phyloP scores from a whole-genome alignment of 2,113 vertebrate species.

The Callithrix jacchus region DNA sequence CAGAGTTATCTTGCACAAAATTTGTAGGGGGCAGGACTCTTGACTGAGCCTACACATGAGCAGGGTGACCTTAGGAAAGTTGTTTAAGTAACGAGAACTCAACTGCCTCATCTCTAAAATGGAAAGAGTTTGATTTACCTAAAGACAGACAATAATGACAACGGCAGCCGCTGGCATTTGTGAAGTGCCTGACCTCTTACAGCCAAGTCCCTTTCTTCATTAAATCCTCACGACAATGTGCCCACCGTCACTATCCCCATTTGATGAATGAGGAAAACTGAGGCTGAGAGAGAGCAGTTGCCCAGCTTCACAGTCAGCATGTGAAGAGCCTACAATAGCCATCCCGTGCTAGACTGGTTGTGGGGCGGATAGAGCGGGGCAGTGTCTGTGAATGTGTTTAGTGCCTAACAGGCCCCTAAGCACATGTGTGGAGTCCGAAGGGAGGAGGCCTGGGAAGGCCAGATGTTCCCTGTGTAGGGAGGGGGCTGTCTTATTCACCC shows the following conservation, averaged over 20 bases:
- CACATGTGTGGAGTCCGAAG: neutral
- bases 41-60: neutral
- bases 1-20: neutral
- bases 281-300: neutral
- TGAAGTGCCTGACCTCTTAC: neutral
- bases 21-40: rapidly evolving
- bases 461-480: neutral
- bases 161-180: neutral
- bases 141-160: neutral
- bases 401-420: rapidly evolving
- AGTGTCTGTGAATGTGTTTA: neutral
- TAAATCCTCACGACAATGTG: too few species aligned
- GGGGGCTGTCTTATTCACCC: neutral
- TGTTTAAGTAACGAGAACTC: neutral
- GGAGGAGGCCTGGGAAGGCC: neutral
- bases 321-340: neutral
- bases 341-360: neutral
- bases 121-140: neutral
- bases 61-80: neutral
- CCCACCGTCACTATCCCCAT: neutral
- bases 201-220: neutral
- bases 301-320: neutral
- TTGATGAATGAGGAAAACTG: neutral
- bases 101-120: neutral
- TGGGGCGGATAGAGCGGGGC: rapidly evolving